phyloP scores from a whole-genome alignment of 2,888 invertebrate genomes.

The Orgyia antiqua region DNA sequence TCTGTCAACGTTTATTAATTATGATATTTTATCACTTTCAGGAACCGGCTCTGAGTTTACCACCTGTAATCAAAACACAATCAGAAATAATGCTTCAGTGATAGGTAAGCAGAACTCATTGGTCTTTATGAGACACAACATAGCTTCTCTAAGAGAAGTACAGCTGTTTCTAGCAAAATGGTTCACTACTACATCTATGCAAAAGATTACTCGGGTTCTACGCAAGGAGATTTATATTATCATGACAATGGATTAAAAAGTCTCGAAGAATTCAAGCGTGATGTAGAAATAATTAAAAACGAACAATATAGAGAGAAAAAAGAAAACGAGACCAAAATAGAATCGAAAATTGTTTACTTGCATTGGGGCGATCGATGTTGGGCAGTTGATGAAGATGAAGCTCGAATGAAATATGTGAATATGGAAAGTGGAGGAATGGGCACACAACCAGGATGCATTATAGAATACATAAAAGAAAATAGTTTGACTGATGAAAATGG shows the following conservation, averaged over 20 bases:
- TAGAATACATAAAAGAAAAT: conserved; percentile 5
- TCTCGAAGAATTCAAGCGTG: conserved; percentile 23
- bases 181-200: conserved; percentile 24
- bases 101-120: too few species aligned
- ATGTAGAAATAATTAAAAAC: conserved; percentile 22
- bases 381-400: conserved; percentile 24
- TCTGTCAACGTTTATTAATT: too few species aligned
- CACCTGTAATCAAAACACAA: too few species aligned
- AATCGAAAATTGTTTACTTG: conserved; percentile 30
- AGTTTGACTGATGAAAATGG: conserved; percentile 9
- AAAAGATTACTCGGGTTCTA: conserved; percentile 30
- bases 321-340: conserved; percentile 8
- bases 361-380: conserved; percentile 29
- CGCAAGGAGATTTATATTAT: conserved; percentile 14
- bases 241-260: conserved; percentile 26
- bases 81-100: too few species aligned
- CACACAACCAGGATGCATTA: conserved; percentile 6
- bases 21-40: too few species aligned
- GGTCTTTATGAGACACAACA: too few species aligned
- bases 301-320: too few species aligned
- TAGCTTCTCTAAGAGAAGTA: too few species aligned
- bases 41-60: too few species aligned
- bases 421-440: background rate
- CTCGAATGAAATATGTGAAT: conserved; percentile 1
- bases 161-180: too few species aligned